Evolutionary conservation across 1,140 invertebrate species (phyloP), one percentile per base, ranked within the genome.

Genomic region (Tenebrio molitor): DNA sequence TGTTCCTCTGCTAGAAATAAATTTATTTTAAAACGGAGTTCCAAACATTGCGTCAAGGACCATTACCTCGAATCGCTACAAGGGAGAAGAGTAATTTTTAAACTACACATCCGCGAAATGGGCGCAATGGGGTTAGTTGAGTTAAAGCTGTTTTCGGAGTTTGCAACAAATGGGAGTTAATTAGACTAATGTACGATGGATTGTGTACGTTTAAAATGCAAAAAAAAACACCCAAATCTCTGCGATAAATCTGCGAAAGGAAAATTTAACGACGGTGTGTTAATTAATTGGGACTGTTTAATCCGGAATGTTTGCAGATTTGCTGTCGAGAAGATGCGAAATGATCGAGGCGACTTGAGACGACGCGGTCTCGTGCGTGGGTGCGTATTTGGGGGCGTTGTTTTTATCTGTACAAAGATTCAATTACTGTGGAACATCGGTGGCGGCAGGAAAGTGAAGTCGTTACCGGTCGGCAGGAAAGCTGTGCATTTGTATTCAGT

Each of bases 401-500:
- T 29, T 29, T 29, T 29, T 29, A 29, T 29, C 8, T 29, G 25
- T n/a, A 12, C 36, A 39, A 39, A 8, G 25, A 29, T 58, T 58
- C 50, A 58, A 58, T 58, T 58, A 58, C 19, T n/a, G 23, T 6
- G 50, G 23, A 29, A 29, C 8, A 29, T 29, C n/a, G 50, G 50
- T 29, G 23, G 50, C 23, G 23, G 50, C 50, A 50, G 16, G 34
- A 34, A 44, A 66, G 42, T 66, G 64, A 66, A 66, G 36, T 44
- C 64, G 64, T 41, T 42, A 66, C 64, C 64, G 36, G 34, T 42
- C 36, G 42, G 6, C 36, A 44, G 36, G 15, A 66, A 66, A 66
- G 64, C 64, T 44, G 42, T 44, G 68, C 66, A 63, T 68, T 69
- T 73, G 66, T 73, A 73, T 69, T 73, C 65, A 66, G 64, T 66